Conservation (phyloP, 1,140 invertebrate genomes). For the Pygmarrhopalites habei region DNA sequence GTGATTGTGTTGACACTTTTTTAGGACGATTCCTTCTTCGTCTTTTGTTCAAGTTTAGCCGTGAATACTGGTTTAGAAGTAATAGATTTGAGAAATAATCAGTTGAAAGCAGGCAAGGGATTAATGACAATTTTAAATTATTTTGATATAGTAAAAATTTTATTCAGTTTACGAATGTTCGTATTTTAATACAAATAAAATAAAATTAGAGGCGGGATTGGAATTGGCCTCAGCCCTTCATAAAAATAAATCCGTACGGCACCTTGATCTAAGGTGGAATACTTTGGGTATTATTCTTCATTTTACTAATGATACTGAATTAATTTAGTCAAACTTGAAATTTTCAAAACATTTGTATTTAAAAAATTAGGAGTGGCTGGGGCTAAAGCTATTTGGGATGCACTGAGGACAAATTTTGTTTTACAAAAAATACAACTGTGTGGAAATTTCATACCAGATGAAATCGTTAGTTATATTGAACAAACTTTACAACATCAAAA, state of each 20-base stretch:
- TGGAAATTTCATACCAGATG: slow-evolving; percentile 47
- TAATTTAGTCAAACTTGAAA: too few species aligned
- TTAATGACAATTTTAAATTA: too few species aligned
- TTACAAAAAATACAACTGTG: slow-evolving; percentile 42
- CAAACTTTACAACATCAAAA: slow-evolving; percentile 26
- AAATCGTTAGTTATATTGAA: slow-evolving; percentile 42
- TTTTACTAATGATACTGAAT: too few species aligned
- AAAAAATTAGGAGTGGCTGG: slow-evolving; percentile 44
- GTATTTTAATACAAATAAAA: too few species aligned
- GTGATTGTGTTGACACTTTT: too few species aligned
- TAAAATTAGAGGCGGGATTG: too few species aligned
- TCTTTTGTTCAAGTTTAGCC: slow-evolving; percentile 44
- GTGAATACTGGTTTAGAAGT: slow-evolving; percentile 45
- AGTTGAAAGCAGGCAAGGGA: slow-evolving; percentile 43
- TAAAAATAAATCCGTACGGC: slow-evolving; percentile 43
- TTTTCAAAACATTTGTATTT: too few species aligned
- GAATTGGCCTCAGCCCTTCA: slow-evolving; percentile 41
- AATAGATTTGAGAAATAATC: slow-evolving; percentile 46
- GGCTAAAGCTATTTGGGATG: slow-evolving; percentile 43
- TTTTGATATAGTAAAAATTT: too few species aligned
- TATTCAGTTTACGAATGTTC: too few species aligned
- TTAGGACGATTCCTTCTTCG: slow-evolving; percentile 41
- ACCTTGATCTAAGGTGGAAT: slow-evolving; percentile 46
- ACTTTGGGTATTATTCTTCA: too few species aligned
- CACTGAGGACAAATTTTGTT: slow-evolving; percentile 42